Percentiles rank a stretch among this genome's conserved stretches.
Evolutionary conservation across 2,888 invertebrate genomes (phyloP).

Genomic region (Drosophila cracens): DNA sequence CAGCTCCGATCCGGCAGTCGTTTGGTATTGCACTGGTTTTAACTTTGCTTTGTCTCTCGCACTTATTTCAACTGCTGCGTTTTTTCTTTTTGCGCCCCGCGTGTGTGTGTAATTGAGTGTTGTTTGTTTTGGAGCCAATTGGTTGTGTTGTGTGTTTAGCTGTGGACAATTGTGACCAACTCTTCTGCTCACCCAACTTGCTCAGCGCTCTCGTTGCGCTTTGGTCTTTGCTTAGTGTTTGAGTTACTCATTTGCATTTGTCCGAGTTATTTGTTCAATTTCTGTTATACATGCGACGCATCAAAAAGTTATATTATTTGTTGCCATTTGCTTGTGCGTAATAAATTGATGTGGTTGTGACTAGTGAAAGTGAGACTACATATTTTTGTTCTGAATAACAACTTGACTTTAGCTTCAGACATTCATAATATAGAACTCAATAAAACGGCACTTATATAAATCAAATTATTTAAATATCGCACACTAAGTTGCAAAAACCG

Average conservation of each 20-base stretch:
- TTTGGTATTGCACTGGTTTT: conserved; percentile 66
- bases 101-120: conserved; percentile 54
- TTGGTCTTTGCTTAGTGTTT: conserved; percentile 54
- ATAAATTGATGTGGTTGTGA: conserved; percentile 21
- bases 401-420: conserved; percentile 1
- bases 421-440: conserved; percentile 30
- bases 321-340: conserved; percentile 43
- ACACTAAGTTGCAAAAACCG: conserved; percentile 50
- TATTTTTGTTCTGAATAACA: background rate
- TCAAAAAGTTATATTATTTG: conserved; percentile 5
- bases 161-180: conserved; percentile 65
- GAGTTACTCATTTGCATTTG: conserved; percentile 71
- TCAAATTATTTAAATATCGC: conserved; percentile 39
- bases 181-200: conserved; percentile 21
- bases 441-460: conserved; percentile 30
- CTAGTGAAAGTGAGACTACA: conserved; percentile 54
- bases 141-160: conserved; percentile 45
- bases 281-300: conserved; percentile 47
- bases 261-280: conserved; percentile 40
- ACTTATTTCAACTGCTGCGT: conserved; percentile 65
- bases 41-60: conserved; percentile 47
- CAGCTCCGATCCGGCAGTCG: conserved; percentile 56
- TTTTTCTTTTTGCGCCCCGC: conserved; percentile 36
- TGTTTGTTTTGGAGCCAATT: conserved; percentile 57
- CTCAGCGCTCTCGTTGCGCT: conserved; percentile 42